Base-by-base conservation (phyloP, 1,140 invertebrate species). In the Drosophila grimshawi region DNA sequence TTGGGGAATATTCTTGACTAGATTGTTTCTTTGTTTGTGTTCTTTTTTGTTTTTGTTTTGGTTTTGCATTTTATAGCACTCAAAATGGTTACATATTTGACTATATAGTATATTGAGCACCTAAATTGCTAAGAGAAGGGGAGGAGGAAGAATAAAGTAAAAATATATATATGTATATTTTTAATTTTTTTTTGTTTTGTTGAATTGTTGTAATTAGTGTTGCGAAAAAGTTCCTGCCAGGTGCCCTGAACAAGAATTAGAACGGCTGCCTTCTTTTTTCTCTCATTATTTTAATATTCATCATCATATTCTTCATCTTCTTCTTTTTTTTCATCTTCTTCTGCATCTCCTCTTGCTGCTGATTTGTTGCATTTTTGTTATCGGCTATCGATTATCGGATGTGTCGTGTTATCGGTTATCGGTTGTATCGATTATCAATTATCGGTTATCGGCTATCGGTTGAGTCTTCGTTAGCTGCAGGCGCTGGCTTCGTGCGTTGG, bases 41-140 rank as follows among this genome's bases (percentile, higher is more conserved):
- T 46, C 69, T 56, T 81, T 77, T 73, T 72, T 72, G 27, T 80
- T 76, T 69, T 75, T 62, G 73, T 80, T 62, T 78, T 29, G 73
- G 55, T 74, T 76, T 76, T 82, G 80, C 72, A 80, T 85, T 83
- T 86, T 85, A 90, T 86, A 78, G 83, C 81, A 90, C 86, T 89
- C 86, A 90, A 91, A 91, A 81, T 81, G 68, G 71, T 81, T 81
- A 81, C 79, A 86, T 81, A 86, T 86, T 86, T 86, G 81, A 83
- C 75, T 86, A 80, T 83, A 83, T 79, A 82, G 80, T 82, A 80
- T 75, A 81, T 78, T 80, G 78, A 80, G 80, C 81, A 91, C 90
- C 88, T 91, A 91, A 91, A 91, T 91, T 89, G 90, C 90, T 91
- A 91, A 91, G 88, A 91, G 78, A 91, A 90, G 76, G 91, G 89